A percentile compares a stretch with the other conserved stretches of the same genome.
Evolutionary conservation across 2,888 invertebrate species (phyloP).

Genomic region (Agrotis ipsilon): DNA sequence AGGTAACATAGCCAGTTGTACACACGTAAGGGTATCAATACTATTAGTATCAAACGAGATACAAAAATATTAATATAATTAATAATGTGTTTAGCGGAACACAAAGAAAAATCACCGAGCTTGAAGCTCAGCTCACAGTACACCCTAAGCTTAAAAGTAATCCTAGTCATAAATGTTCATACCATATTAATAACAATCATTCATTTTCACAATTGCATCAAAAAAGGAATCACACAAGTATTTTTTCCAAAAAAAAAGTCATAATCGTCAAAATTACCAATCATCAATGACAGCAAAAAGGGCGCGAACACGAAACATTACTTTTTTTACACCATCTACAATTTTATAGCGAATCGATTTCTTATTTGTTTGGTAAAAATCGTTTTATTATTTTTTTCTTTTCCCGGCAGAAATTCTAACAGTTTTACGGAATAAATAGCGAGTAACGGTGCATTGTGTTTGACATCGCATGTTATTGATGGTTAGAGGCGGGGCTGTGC

Average conservation of each 20-base stretch:
- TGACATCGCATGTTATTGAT: slow-evolving; percentile 79
- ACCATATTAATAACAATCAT: slow-evolving; percentile 36
- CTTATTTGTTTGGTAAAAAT: slow-evolving; percentile 63
- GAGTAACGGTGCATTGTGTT: slow-evolving; percentile 74
- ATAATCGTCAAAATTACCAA: slow-evolving; percentile 58
- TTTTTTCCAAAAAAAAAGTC: slow-evolving; percentile 62
- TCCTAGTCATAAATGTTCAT: slow-evolving; percentile 38
- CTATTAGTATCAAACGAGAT: no score
- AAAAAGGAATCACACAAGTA: slow-evolving; percentile 31
- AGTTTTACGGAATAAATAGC: slow-evolving; percentile 68
- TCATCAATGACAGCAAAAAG: slow-evolving; percentile 54
- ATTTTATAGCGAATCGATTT: slow-evolving; percentile 59
- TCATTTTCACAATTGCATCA: slow-evolving; percentile 32
- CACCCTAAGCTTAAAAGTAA: slow-evolving; percentile 9
- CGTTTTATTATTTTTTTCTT: slow-evolving; percentile 54
- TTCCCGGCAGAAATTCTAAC: slow-evolving; percentile 62
- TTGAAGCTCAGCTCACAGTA: neutral
- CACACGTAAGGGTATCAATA: no score
- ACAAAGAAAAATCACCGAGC: slow-evolving; percentile 4
- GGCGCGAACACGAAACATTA: slow-evolving; percentile 49
- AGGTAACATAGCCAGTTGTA: no score
- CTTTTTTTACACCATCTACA: slow-evolving; percentile 17
- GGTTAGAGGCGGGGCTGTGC: slow-evolving; percentile 77
- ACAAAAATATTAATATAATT: slow-evolving; percentile 4
- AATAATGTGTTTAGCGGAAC: neutral